A percentile compares a stretch with the other conserved stretches of the same genome.
These are phyloP conservation scores for Meliscaeva auricollis DNA, from an alignment of 2,888 invertebrate species.

Conservation along the genomic window DNA sequence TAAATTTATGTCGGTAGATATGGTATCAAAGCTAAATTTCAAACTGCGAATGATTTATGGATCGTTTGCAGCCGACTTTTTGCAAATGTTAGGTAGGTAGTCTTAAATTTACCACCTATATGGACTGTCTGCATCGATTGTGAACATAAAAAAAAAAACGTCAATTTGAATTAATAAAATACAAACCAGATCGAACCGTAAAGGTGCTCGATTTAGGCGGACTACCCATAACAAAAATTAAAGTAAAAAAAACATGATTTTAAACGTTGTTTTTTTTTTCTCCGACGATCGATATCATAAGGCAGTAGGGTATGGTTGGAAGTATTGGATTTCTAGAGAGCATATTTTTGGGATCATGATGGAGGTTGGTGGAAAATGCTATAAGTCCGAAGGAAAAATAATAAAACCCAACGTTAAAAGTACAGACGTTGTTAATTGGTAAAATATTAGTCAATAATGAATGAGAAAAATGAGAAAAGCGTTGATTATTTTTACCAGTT, in stretches of 20 bases:
- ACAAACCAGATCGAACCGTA: not conserved
- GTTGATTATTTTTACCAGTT: too few species aligned
- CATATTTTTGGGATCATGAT: too few species aligned
- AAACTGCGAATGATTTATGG: conserved; percentile 60
- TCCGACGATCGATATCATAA: too few species aligned
- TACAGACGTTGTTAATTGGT: too few species aligned
- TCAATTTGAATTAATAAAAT: conserved; percentile 9
- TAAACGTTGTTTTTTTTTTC: not conserved
- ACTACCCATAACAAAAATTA: not conserved
- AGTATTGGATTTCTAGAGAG: too few species aligned
- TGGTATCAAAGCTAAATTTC: conserved; percentile 32
- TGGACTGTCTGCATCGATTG: not conserved
- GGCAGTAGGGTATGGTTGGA: too few species aligned
- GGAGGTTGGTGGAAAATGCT: too few species aligned
- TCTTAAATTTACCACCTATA: not conserved
- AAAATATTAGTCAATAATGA: too few species aligned
- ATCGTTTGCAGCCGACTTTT: conserved; percentile 1
- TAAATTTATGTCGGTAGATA: conserved; percentile 53
- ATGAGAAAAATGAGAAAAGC: too few species aligned
- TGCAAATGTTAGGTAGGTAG: conserved; percentile 9
- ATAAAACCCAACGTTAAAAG: too few species aligned
- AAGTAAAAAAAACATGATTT: too few species aligned
- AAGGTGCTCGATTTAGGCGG: conserved; percentile 6
- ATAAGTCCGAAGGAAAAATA: too few species aligned
- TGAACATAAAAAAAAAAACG: not conserved